Conservation (phyloP, 2,888 invertebrate species). For the Lumbricus terrestris region DNA sequence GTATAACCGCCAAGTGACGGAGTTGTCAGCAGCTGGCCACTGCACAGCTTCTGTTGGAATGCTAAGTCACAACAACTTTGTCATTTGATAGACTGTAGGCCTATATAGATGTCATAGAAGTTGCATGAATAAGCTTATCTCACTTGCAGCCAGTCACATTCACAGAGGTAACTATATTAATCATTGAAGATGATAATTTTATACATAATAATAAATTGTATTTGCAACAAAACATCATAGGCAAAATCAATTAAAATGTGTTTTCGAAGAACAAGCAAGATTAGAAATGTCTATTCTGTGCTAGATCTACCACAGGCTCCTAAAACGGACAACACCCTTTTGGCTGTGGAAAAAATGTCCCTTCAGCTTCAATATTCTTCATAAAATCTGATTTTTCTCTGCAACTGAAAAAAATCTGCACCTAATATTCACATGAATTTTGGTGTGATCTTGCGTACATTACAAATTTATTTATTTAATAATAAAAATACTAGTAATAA, state of each 20-base stretch:
- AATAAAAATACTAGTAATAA: too few relatives aligned
- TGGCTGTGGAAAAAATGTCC: too few relatives aligned
- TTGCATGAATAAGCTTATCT: neutral
- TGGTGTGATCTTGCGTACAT: too few relatives aligned
- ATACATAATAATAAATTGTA: neutral
- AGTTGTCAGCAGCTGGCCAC: neutral
- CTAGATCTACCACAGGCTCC: neutral
- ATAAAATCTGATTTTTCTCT: too few relatives aligned
- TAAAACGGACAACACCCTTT: neutral
- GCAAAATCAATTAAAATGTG: neutral
- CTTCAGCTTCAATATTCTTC: too few relatives aligned
- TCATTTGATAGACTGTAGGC: too few relatives aligned
- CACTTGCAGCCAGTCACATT: too few relatives aligned
- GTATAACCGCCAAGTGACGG: neutral
- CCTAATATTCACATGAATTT: too few relatives aligned
- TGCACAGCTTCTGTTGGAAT: neutral
- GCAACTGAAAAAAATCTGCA: too few relatives aligned
- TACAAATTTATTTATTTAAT: too few relatives aligned
- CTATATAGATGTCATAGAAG: too few relatives aligned
- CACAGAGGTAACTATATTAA: neutral
- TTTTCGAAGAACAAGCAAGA: neutral
- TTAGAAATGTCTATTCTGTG: neutral
- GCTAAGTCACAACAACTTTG: neutral
- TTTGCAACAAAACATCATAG: neutral
- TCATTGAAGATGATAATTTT: neutral